Evolutionary conservation across 2,113 vertebrate genomes (phyloP).

Genomic region (Rhynchomys soricoides): DNA sequence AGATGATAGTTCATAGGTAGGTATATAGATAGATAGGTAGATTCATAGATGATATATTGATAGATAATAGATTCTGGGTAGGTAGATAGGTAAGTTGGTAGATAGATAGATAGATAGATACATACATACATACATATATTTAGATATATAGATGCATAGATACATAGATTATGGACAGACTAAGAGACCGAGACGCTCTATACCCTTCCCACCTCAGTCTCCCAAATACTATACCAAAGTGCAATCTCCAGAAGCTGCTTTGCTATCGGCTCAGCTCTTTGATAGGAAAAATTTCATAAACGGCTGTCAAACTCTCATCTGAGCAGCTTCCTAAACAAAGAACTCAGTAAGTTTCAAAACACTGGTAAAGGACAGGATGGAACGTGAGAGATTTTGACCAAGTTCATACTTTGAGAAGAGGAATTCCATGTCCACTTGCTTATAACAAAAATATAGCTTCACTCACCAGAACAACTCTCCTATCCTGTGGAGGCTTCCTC

Average conservation of each 20-base stretch:
- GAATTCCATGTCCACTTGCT: slow-evolving; percentile 91
- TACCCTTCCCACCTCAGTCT: background rate
- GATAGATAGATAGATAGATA: background rate
- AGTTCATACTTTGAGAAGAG: slow-evolving; percentile 85
- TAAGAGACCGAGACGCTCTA: background rate
- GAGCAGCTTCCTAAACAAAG: background rate
- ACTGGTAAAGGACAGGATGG: slow-evolving; percentile 88
- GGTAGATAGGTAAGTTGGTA: background rate
- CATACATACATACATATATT: background rate
- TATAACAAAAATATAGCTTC: slow-evolving; percentile 91
- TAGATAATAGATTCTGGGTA: too few relatives aligned
- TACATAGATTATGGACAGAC: background rate
- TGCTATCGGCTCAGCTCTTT: background rate
- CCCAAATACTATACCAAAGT: background rate
- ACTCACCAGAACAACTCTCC: slow-evolving; percentile 87
- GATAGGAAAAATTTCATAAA: background rate
- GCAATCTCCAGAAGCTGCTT: background rate
- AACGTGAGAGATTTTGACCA: slow-evolving; percentile 82
- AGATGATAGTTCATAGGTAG: too few relatives aligned
- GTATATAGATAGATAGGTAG: background rate
- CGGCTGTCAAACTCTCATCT: background rate
- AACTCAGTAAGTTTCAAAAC: slow-evolving; percentile 89
- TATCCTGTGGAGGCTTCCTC: slow-evolving; percentile 90
- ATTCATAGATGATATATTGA: background rate
- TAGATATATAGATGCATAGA: too few relatives aligned